phyloP scores from a whole-genome alignment of 1,140 invertebrate species.

The Aleiodes sp. region DNA sequence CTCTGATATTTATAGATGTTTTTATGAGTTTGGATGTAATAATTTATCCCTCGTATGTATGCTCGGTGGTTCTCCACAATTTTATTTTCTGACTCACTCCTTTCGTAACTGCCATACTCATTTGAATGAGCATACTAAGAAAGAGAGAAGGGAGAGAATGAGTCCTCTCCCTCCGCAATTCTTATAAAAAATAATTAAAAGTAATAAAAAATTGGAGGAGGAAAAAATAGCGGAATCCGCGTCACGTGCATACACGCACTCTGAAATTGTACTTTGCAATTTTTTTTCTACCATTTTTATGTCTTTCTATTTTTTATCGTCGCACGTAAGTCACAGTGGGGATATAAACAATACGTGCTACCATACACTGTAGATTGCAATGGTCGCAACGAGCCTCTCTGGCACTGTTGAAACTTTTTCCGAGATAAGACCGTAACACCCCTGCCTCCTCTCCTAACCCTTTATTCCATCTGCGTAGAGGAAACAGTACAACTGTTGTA shows the following conservation, averaged over 20 bases:
- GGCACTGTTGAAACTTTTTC: not conserved
- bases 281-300: not conserved
- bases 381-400: not conserved
- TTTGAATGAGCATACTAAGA: constrained; percentile 17
- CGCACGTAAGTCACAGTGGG: constrained; percentile 8
- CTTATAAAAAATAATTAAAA: not conserved
- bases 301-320: constrained; percentile 18
- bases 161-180: not conserved
- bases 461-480: not conserved
- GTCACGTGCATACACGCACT: not conserved
- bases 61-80: not conserved
- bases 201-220: not conserved
- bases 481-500: too few species aligned
- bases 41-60: constrained; percentile 18
- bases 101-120: not conserved
- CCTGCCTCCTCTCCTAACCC: not conserved
- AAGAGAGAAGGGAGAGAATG: too few species aligned
- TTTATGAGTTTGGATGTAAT: constrained; percentile 20
- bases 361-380: not conserved
- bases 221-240: not conserved
- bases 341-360: constrained; percentile 21
- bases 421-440: not conserved
- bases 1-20: constrained; percentile 22
- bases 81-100: constrained; percentile 19
- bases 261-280: constrained; percentile 4